Evolutionary conservation across 1,140 invertebrate species (phyloP).

Genomic region (Ctenoplectra terminalis): DNA sequence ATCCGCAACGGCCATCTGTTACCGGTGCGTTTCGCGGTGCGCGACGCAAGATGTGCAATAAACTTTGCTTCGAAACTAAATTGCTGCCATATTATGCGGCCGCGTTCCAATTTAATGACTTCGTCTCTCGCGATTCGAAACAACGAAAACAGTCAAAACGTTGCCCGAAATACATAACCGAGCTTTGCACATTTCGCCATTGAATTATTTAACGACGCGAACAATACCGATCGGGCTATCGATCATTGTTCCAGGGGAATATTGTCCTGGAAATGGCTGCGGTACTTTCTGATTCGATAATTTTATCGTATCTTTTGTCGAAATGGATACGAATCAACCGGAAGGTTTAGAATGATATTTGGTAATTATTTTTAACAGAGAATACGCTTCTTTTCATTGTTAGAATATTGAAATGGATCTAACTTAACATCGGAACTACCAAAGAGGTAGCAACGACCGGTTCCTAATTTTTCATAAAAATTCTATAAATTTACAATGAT

Average conservation of each 20-base stretch:
- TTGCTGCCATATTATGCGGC: constrained; percentile 17
- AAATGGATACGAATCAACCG: too few species aligned
- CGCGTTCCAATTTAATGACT: constrained; percentile 29
- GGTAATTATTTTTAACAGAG: too few species aligned
- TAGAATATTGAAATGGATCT: too few species aligned
- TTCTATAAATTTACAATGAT: too few species aligned
- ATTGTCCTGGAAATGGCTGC: background rate
- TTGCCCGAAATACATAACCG: background rate
- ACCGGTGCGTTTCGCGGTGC: constrained; percentile 10
- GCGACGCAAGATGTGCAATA: constrained; percentile 24
- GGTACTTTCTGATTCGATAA: background rate
- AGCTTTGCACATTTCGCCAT: background rate
- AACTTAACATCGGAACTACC: too few species aligned
- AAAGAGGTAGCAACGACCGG: too few species aligned
- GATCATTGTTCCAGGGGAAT: background rate
- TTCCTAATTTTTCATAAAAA: too few species aligned
- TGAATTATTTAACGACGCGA: background rate
- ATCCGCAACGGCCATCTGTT: constrained; percentile 23
- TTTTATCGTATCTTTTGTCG: background rate
- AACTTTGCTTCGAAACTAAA: constrained; percentile 17
- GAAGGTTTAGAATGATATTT: too few species aligned
- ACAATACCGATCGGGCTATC: background rate
- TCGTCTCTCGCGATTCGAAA: background rate
- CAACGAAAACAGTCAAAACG: constrained; percentile 4
- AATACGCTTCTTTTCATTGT: too few species aligned